Conservation (phyloP, 2,113 vertebrate genomes). For the Stigmatopora argus region DNA sequence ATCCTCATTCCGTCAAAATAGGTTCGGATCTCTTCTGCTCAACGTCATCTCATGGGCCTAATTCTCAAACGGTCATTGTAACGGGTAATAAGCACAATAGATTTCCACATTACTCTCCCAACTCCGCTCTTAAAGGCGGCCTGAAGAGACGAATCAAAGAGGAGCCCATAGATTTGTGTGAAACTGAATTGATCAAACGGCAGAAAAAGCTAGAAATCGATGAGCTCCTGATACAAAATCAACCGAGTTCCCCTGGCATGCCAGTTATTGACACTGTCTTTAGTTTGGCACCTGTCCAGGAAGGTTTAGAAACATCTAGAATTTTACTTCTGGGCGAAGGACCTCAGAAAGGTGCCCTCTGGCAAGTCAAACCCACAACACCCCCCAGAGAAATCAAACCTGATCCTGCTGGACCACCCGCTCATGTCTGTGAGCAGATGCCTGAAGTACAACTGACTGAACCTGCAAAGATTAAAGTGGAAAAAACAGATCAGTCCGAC, state of each 20-base stretch:
- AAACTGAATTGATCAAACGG: slow-evolving; percentile 41
- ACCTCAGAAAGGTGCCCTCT: slow-evolving; percentile 7
- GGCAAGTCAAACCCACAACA: slow-evolving; percentile 30
- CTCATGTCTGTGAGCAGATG: slow-evolving; percentile 1
- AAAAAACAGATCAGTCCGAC: slow-evolving; percentile 38
- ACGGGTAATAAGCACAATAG: slow-evolving; percentile 10
- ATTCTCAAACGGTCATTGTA: slow-evolving; percentile 26
- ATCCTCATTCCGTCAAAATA: slow-evolving; percentile 16
- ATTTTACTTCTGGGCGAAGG: slow-evolving; percentile 23
- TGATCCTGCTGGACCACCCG: slow-evolving; percentile 13
- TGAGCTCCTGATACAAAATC: neutral
- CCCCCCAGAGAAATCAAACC: slow-evolving; percentile 24
- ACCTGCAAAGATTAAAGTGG: slow-evolving; percentile 48
- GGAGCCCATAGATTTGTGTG: slow-evolving; percentile 37
- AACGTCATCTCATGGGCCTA: slow-evolving; percentile 3
- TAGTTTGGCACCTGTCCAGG: slow-evolving; percentile 84
- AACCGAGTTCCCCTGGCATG: slow-evolving; percentile 77
- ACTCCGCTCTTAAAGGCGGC: slow-evolving; percentile 11
- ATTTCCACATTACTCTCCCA: slow-evolving; percentile 11
- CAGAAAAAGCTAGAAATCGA: slow-evolving; percentile 32
- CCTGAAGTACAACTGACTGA: slow-evolving; percentile 9
- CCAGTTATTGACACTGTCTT: slow-evolving; percentile 90
- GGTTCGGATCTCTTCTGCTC: slow-evolving; percentile 14
- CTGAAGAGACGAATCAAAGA: slow-evolving; percentile 44
- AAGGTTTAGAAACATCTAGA: slow-evolving; percentile 66